Base-by-base conservation (phyloP, 2,797 vertebrate genomes). In the Eospalax fontanierii region DNA sequence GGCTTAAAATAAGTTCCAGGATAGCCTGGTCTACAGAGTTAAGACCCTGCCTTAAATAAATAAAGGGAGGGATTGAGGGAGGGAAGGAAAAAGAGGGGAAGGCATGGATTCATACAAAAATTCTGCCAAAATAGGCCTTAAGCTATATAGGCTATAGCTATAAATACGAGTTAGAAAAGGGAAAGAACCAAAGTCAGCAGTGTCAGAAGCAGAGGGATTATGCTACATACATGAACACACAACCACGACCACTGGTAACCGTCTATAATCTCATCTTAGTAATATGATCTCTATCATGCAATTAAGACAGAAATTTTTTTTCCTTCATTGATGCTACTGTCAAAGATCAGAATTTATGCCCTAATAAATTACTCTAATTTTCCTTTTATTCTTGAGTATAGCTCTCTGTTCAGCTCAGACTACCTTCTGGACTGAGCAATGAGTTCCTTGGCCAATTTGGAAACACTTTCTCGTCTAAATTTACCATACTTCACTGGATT, bases 401-500 rank as follows among this genome's bases (percentile, higher is more conserved):
- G 66, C 46, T 91, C 91, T 75, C 89, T 43, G 19, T 94, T 92
- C 18, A 86, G 14, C 7, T 70, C 94, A 33, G 54, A 70, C 40
- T 26, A 93, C 63, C 38, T 89, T 96, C 40, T 80, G 24, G 94
- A 90, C 6, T 92, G 66, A 92, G n/a, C 85, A 95, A 87, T 66
- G 87, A 74, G 59, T 59, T 87, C 35, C 38, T 86, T 22, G 43
- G 12, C 50, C 90, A 82, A 76, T 19, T 50, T 38, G 83, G 33
- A 82, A 91, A 89, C 30, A 91, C 2, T 38, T 80, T 85, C 75
- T 54, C 63, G 12, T 54, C 93, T 93, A 30, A 89, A 40, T 57
- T 85, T 83, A 96, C 61, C 75, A 70, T 87, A 91, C 50, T 93
- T 93, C 35, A 91, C 82, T 90, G n/a, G 70, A 93, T 87, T 87